Evolutionary conservation across 1,140 invertebrate genomes (phyloP).

Genomic region (Macrostomum lignano): DNA sequence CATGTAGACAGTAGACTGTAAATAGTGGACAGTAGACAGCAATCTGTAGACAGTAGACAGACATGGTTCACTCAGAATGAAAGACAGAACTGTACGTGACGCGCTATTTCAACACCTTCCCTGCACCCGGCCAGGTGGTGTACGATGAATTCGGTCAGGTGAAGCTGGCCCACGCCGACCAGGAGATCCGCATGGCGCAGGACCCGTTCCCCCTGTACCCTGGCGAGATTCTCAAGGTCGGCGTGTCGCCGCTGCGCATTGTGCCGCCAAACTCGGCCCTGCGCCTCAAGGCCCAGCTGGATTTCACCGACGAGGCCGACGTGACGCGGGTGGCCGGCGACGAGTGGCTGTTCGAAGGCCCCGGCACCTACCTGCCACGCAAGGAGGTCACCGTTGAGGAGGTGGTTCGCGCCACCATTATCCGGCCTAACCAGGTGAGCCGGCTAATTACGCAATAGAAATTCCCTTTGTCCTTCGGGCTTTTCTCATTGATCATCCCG

Average conservation of each 20-base stretch:
- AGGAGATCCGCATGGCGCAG: conserved; percentile 29
- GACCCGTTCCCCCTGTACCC: conserved; percentile 33
- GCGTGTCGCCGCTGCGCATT: conserved; percentile 26
- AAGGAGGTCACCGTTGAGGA: conserved; percentile 29
- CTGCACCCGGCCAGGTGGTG: conserved; percentile 8
- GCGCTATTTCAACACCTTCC: too few species aligned
- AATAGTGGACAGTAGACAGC: too few species aligned
- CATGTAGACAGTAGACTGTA: too few species aligned
- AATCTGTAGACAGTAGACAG: too few species aligned
- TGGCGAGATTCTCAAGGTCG: conserved; percentile 27
- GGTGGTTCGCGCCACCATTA: conserved; percentile 23
- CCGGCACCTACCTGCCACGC: conserved; percentile 30
- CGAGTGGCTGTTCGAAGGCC: conserved; percentile 17
- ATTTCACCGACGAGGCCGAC: conserved; percentile 25
- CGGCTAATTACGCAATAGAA: too few species aligned
- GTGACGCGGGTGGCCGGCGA: conserved; percentile 28
- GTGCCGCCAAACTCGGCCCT: conserved; percentile 28
- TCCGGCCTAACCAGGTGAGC: conserved; percentile 29
- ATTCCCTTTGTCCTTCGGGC: too few species aligned
- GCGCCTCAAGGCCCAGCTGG: conserved; percentile 21
- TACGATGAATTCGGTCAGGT: conserved; percentile 24
- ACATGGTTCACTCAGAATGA: too few species aligned
- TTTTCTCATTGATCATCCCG: too few species aligned
- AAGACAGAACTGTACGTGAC: too few species aligned
- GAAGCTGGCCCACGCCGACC: conserved; percentile 28